phyloP scores from a whole-genome alignment of 2,113 vertebrate genomes.

The Sardina pilchardus region DNA sequence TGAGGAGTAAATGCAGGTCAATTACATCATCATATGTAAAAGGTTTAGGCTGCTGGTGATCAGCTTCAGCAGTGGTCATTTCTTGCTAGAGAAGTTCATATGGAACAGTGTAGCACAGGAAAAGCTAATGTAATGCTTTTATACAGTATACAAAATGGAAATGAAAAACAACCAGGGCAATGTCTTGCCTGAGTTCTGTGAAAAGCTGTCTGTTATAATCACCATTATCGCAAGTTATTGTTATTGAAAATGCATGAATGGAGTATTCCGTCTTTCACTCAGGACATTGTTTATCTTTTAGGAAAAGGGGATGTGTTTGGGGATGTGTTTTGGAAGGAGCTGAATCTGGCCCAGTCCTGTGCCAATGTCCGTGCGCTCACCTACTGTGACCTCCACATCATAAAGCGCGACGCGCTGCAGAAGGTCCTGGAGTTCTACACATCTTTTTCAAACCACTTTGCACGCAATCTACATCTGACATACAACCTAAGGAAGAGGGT shows the following conservation, averaged over 20 bases:
- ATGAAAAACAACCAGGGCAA: no score
- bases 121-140: no score
- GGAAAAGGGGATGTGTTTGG: constrained; percentile 97
- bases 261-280: not conserved
- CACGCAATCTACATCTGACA: constrained; percentile 90
- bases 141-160: no score
- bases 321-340: constrained; percentile 97
- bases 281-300: constrained; percentile 51
- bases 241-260: not conserved
- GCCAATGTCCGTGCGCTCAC: constrained; percentile 93
- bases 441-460: constrained; percentile 92
- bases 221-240: not conserved
- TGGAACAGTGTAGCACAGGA: no score
- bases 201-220: not conserved
- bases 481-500: constrained; percentile 97
- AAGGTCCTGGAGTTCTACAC: constrained; percentile 95
- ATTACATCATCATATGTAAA: constrained; percentile 13
- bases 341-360: constrained; percentile 88
- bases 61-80: not conserved
- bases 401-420: constrained; percentile 92
- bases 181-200: no score
- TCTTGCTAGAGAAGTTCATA: no score
- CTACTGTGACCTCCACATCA: constrained; percentile 95
- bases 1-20: not conserved
- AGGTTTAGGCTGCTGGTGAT: not conserved